Evolutionary conservation across 2,113 vertebrate species (phyloP), one percentile per base, ranked within the genome.

Genomic region (Pimephales promelas): DNA sequence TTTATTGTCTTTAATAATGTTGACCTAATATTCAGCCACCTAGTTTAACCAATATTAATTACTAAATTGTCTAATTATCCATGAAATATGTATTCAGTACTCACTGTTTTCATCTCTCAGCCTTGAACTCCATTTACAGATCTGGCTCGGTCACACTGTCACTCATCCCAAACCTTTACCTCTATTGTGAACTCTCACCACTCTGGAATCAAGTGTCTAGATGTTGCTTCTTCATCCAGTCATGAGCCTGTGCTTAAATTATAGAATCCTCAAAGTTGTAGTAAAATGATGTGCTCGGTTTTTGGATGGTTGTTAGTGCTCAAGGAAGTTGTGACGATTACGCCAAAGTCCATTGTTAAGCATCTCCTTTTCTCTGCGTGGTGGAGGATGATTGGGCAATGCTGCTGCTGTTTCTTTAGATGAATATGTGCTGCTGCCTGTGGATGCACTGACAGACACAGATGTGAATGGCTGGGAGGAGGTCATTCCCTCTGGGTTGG

Each of bases 401-500:
- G 47, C 77, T 79, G 45, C 10, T 49, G 22, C 73, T 54, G 40
- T 40, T 40, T 24, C 52, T 70, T 43, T 64, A 28, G 34, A 34
- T 76, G 59, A 76, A 40, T 83, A 4, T 76, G 73, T 49, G 74
- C 18, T 36, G 28, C 47, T 80, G 81, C 49, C 40, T 76, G 76
- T 76, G 76, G 71, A 82, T 84, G 82, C 83, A 28, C 45, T 66
- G 79, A 70, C 16, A 61, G 84, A 5, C 34, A 66, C 88, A 7
- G 83, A 89, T 90, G 64, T 73, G 79, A 87, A 83, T 83, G 86
- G 77, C 86, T 73, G 22, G 85, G 74, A 79, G 85, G 68, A 88
- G 77, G 79, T 90, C 88, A 90, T 89, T 92, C 90, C 90, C 90
- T 87, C 85, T 87, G 89, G 89, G 88, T 85, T 62, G 62, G 74